A percentile compares a stretch with the other conserved stretches of the same genome.
Conservation (phyloP, 2,888 invertebrate genomes). For the Cheilosia grossa region DNA sequence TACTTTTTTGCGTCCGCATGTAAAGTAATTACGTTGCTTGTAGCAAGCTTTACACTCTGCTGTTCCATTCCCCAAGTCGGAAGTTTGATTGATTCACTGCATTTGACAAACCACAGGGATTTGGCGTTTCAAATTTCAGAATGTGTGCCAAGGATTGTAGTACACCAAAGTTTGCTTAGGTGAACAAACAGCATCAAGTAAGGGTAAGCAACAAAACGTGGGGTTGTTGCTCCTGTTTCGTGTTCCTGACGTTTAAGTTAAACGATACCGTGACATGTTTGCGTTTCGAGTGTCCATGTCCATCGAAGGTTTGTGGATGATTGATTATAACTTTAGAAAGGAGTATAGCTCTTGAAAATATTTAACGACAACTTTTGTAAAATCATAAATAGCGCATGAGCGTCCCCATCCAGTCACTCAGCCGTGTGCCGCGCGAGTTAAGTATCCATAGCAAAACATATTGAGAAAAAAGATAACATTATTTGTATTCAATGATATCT, state of each 20-base stretch:
- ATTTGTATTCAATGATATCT: no score
- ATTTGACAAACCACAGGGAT: constrained; percentile 71
- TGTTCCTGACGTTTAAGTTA: constrained; percentile 70
- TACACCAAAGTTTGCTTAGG: constrained; percentile 64
- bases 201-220: constrained; percentile 34
- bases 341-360: no score
- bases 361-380: no score
- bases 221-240: constrained; percentile 37
- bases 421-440: no score
- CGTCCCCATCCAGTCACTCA: no score
- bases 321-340: constrained; percentile 45
- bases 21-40: constrained; percentile 42
- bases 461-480: no score
- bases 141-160: constrained; percentile 35
- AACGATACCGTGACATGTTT: constrained; percentile 71
- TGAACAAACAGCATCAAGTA: constrained; percentile 46
- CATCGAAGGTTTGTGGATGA: constrained; percentile 43
- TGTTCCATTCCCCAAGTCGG: constrained; percentile 11
- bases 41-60: constrained; percentile 33
- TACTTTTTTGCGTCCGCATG: constrained; percentile 22
- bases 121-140: constrained; percentile 62
- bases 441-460: no score
- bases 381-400: no score
- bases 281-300: constrained; percentile 46
- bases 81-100: constrained; percentile 70